A percentile compares a stretch with the other conserved stretches of the same genome.
These are phyloP conservation scores for Aphodius granarius DNA, from an alignment of 2,888 invertebrate species.

Conservation along the genomic window DNA sequence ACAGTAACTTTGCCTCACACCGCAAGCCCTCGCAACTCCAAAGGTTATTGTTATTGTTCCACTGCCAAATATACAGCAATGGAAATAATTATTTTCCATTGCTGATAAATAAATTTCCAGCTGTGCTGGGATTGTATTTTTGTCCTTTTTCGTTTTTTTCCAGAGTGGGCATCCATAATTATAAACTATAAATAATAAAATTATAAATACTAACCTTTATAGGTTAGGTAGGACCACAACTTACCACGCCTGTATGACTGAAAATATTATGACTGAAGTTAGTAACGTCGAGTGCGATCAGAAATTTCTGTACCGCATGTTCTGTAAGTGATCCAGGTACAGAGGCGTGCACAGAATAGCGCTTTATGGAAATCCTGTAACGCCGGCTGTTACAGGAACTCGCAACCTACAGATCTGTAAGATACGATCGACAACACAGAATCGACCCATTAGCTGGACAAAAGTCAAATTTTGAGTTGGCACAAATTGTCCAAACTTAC, in stretches of 20 bases:
- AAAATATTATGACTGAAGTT: background rate
- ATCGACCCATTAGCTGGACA: background rate
- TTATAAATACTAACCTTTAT: too few relatives aligned
- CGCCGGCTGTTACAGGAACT: background rate
- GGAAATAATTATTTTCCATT: background rate
- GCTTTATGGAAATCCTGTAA: background rate
- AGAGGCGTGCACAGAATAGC: background rate
- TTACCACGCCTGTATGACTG: too few relatives aligned
- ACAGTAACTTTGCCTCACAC: background rate
- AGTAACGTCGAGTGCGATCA: background rate
- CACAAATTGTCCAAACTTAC: too few relatives aligned
- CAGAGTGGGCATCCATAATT: too few relatives aligned
- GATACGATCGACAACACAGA: background rate
- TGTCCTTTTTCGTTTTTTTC: background rate
- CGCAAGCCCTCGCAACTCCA: background rate
- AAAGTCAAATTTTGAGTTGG: too few relatives aligned
- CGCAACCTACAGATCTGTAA: background rate
- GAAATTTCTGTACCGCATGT: too few relatives aligned
- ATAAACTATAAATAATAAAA: too few relatives aligned
- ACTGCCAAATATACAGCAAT: too few relatives aligned
- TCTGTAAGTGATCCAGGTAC: background rate
- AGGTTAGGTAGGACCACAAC: too few relatives aligned
- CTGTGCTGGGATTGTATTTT: background rate
- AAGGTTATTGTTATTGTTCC: too few relatives aligned
- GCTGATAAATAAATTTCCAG: background rate